phyloP scores from a whole-genome alignment of 2,888 invertebrate species.

The Ophioninae sp. region DNA sequence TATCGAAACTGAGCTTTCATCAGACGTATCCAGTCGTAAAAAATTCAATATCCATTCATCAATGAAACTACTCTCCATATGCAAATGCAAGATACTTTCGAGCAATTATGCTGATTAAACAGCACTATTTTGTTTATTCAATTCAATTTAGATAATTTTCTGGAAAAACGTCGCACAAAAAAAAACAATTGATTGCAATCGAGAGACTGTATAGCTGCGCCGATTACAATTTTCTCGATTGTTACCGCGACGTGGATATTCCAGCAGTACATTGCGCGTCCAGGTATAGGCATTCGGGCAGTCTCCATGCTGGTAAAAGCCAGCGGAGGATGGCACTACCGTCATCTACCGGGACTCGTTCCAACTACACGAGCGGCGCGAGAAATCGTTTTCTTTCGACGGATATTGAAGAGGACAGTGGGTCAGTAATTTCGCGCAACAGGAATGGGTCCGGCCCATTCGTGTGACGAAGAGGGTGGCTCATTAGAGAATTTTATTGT shows the following conservation, averaged over 20 bases:
- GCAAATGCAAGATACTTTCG: background rate
- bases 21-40: background rate
- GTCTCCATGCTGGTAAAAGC: constrained; percentile 11
- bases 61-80: background rate
- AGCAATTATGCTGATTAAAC: background rate
- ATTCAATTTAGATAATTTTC: no score
- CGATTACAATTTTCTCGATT: background rate
- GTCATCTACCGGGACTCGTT: constrained; percentile 72
- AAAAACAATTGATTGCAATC: background rate
- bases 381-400: constrained; percentile 30
- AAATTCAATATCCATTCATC: background rate
- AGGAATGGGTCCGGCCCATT: constrained; percentile 5
- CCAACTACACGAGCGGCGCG: constrained; percentile 65
- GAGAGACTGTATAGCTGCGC: background rate
- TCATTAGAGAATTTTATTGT: constrained; percentile 33
- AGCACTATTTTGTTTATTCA: no score
- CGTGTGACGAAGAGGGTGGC: constrained; percentile 20
- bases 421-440: constrained; percentile 37
- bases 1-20: background rate
- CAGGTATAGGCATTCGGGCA: constrained; percentile 10
- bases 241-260: background rate
- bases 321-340: constrained; percentile 62
- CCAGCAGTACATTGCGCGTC: no score
- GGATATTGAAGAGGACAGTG: constrained; percentile 47
- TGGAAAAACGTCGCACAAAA: no score